Base-by-base conservation (phyloP, 1,140 invertebrate genomes). In the Cydia splendana region DNA sequence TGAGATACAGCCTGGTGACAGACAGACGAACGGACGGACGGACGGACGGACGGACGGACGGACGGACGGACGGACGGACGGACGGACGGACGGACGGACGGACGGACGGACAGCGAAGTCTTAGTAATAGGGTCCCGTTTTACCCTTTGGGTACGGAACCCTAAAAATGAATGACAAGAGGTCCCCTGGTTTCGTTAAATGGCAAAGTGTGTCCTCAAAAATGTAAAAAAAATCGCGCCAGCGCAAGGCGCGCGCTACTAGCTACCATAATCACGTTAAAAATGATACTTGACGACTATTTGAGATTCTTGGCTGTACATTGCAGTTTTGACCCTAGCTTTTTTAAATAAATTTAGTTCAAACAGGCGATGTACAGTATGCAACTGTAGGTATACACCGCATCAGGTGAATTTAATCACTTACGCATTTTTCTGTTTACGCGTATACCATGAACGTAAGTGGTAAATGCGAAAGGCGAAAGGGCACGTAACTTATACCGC, bases 181-280 rank as follows among this genome's bases (percentile, higher is more conserved):
- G 79, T 81, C 73, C 79, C 82, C 82, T 79, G 81, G 83, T 83
- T 81, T 80, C 73, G 76, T 81, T 84, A 85, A 85, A 85, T 84
- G 85, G 82, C 83, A 84, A 78, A 77, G 79, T 81, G 78, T 83
- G 82, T 81, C 84, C 84, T 85, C 77, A 80, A 82, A 85, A 86
- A 84, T 79, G 75, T 53, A 82, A 76, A 84, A 83, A 86, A 85
- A 18, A 84, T n/a, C n/a, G 65, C 77, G 73, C 74, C 28, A 74
- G 45, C 75, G 74, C 82, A 85, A 87, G 83, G 81, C 80, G 80
- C 80, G 79, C 85, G 71, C 53, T 82, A 76, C 79, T 74, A 80
- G 82, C 74, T 34, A 38, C 67, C 34, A 42, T 2, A 20, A n/a
- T 1, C 34, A 15, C 9, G 38, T 45, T 71, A 38, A 42, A 13